Base-by-base conservation (phyloP, 2,797 vertebrate species). In the Falco naumanni region DNA sequence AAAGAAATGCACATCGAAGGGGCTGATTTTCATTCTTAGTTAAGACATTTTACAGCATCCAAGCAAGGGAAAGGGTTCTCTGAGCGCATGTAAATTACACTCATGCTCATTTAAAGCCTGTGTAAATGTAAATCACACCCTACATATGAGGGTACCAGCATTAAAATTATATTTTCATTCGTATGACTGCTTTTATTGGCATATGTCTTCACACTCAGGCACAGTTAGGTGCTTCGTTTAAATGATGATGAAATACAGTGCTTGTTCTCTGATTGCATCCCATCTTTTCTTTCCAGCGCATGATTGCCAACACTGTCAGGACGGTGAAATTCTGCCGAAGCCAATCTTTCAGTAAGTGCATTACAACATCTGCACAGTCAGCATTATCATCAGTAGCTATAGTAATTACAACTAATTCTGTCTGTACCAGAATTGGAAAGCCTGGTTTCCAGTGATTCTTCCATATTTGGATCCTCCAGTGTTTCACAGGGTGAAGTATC, bases 261-360 rank as follows among this genome's bases (percentile, higher is more conserved):
- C 93, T 93, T 91, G 79, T 93, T 95, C 92, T 86, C 94, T 97
- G 94, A 97, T 96, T 96, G 84, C 94, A 92, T 91, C 87, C 87
- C 87, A 31, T 96, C 97, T 93, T 93, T 93, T 90, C 97, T 95
- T 98, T 98, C 69, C 97, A 99, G 99, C 98, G 99, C 81, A 99
- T 99, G 99, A 99, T 99, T 89, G 99, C 99, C 54, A 99, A 99
- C 93, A 99, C 99, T 24, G 98, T 99, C 94, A 98, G 99, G 98
- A 99, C 98, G 77, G 98, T 99, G 97, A 99, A 98, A 98, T 98
- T 98, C 98, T 99, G 99, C 95, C 98, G 99, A 89, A 99, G 99
- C 97, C 98, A 99, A 19, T 98, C 98, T 33, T 99, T 99, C 98
- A 99, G 99, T 99, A 98, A 99, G 99, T 99, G 93, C 82, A 41